A percentile compares a stretch with the other conserved stretches of the same genome.
phyloP scores from a whole-genome alignment of 2,113 vertebrate genomes.

The Mungos mungo region DNA sequence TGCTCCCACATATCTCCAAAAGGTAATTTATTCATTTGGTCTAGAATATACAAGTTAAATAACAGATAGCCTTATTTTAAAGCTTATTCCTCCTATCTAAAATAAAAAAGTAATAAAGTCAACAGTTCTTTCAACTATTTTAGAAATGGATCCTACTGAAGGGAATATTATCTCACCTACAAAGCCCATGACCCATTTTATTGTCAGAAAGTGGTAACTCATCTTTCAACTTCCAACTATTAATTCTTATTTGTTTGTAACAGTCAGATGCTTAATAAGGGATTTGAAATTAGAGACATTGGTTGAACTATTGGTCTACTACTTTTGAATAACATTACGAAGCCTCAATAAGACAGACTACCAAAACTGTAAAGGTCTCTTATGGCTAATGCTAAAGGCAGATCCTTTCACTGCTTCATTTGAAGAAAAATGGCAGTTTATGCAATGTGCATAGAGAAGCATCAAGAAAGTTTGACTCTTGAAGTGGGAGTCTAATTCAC shows the following conservation, averaged over 20 bases:
- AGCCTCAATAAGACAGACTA: background rate
- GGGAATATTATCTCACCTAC: background rate
- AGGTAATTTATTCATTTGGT: background rate
- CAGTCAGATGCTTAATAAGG: background rate
- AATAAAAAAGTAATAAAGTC: background rate
- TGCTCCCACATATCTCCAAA: background rate
- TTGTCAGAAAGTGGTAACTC: background rate
- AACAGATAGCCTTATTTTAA: background rate
- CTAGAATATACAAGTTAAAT: background rate
- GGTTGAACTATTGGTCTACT: background rate
- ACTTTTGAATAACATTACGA: background rate
- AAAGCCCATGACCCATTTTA: background rate
- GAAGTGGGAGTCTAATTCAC: background rate
- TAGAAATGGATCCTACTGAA: background rate
- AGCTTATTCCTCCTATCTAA: background rate
- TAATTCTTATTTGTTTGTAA: slow-evolving; percentile 9
- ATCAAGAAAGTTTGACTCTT: background rate
- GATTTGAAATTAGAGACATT: background rate
- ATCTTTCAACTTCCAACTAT: background rate
- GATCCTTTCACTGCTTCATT: background rate
- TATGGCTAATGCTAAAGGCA: background rate
- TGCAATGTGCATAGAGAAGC: background rate
- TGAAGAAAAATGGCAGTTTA: background rate
- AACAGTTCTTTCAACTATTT: background rate
- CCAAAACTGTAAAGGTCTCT: background rate